Evolutionary conservation across 64 coral and sea anemone species (phyloP), one percentile per base, ranked within the genome.

Genomic region (Actinia tenebrosa): DNA sequence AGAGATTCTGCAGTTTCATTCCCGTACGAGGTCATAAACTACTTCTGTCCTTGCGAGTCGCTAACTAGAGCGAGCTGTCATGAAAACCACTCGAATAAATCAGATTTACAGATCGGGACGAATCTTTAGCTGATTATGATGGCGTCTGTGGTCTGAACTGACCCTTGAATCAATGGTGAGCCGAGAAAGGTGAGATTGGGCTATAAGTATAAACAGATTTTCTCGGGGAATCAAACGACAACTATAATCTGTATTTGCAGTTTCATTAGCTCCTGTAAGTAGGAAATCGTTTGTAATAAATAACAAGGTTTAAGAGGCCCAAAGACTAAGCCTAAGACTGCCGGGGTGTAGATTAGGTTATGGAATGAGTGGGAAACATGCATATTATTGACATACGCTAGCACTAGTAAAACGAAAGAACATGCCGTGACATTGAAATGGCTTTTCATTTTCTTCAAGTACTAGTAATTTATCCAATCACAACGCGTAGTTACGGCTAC

Each of bases 71-170:
- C 7, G 11, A 10, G 69, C 26, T 75, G 25, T 75, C 69, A 75
- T 10, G 69, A 75, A 37, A 42, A 30, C 69, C 26, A 13, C 69
- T 75, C 69, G 69, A 75, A 75, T 13, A 75, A 75, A 75, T 75
- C 69, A 30, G 69, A 75, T 75, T 75, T 75, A 16, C 10, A 14
- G 27, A 75, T 14, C 10, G 30, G 69, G 11, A 1, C 69, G 22
- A 25, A 42, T 25, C 10, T 75, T 75, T 75, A 42, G 69, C 69
- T 42, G 69, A 75, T 43, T 75, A 75, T 5, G 25, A 75, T 14
- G 69, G 69, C 69, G 69, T 75, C 69, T 75, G 11, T 11, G 69
- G 69, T 75, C 69, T 75, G 69, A 75, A 75, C n/a, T n/a, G n/a
- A n/a, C 23, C 7, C 10, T 69, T 69, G 18, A 42, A 75, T 15